These are phyloP conservation scores for Hoplostethus mediterraneus DNA, from an alignment of 2,797 vertebrate species.

Conservation along the genomic window DNA sequence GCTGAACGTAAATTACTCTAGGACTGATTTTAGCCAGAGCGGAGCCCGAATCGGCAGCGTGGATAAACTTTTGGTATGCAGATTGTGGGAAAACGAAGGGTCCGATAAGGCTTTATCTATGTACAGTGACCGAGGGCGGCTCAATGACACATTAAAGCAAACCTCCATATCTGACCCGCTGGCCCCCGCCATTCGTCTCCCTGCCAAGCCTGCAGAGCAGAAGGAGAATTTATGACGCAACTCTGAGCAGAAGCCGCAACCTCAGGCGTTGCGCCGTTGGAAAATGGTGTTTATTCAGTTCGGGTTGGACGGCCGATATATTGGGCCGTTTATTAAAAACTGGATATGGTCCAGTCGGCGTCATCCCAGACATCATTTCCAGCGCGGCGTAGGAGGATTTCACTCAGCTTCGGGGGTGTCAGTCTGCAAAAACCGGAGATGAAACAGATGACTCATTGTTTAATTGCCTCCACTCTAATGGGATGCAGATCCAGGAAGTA, in stretches of 20 bases:
- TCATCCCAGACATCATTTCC: too few species aligned
- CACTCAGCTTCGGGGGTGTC: too few species aligned
- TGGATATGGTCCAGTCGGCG: too few species aligned
- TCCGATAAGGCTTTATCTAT: constrained; percentile 26
- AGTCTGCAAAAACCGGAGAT: too few species aligned
- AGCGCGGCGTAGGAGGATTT: too few species aligned
- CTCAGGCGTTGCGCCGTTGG: background rate
- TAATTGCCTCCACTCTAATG: constrained; percentile 6
- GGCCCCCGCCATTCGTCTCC: background rate
- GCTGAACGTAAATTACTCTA: constrained; percentile 22
- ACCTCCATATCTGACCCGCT: constrained; percentile 23
- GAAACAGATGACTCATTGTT: constrained; percentile 15
- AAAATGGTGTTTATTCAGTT: background rate
- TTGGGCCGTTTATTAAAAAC: too few species aligned
- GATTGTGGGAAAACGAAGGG: constrained; percentile 49
- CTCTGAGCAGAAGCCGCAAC: background rate
- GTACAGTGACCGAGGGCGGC: constrained; percentile 12
- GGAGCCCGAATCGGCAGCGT: constrained; percentile 6
- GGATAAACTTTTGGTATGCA: constrained; percentile 16
- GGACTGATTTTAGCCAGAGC: constrained; percentile 12
- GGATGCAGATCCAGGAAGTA: constrained; percentile 21
- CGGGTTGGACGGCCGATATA: too few species aligned
- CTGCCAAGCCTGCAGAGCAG: background rate
- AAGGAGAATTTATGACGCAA: background rate
- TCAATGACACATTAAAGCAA: constrained; percentile 31